A percentile compares a stretch with the other conserved stretches of the same genome.
Evolutionary conservation across 2,888 invertebrate species (phyloP).

Genomic region (Melieria picta): DNA sequence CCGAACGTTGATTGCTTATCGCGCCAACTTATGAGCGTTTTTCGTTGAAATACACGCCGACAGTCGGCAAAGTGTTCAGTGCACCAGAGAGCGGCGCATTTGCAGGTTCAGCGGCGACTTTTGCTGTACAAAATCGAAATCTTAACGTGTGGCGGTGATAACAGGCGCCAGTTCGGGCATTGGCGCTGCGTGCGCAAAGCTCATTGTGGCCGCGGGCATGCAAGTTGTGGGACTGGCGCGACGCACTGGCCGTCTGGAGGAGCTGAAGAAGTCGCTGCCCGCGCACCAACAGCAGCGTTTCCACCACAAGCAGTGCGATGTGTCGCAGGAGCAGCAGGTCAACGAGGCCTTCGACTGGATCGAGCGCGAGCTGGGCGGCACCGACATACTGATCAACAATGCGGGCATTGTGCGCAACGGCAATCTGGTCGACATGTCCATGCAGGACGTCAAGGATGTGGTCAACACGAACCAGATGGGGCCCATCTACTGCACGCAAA

Average conservation of each 20-base stretch:
- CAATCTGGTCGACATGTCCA: slow-evolving; percentile 55
- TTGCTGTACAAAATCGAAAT: too few relatives aligned
- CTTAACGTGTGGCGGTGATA: slow-evolving; percentile 69
- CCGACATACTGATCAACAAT: slow-evolving; percentile 72
- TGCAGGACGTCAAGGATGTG: slow-evolving; percentile 53
- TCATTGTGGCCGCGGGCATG: slow-evolving; percentile 68
- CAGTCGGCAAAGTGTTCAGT: too few relatives aligned
- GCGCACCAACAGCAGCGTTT: slow-evolving; percentile 49
- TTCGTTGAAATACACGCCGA: too few relatives aligned
- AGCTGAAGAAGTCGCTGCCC: slow-evolving; percentile 48
- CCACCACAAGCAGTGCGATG: slow-evolving; percentile 63
- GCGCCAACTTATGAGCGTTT: too few relatives aligned
- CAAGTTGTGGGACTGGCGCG: slow-evolving; percentile 69
- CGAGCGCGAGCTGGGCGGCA: slow-evolving; percentile 68
- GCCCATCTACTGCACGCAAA: slow-evolving; percentile 66
- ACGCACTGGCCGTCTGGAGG: slow-evolving; percentile 53
- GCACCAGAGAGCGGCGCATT: too few relatives aligned
- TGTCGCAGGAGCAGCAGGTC: slow-evolving; percentile 69
- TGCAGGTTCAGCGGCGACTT: too few relatives aligned
- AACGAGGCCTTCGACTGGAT: slow-evolving; percentile 68
- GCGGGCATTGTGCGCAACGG: slow-evolving; percentile 67
- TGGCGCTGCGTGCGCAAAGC: slow-evolving; percentile 67
- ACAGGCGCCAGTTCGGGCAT: slow-evolving; percentile 75
- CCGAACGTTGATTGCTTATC: too few relatives aligned
- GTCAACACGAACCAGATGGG: slow-evolving; percentile 68